phyloP scores from a whole-genome alignment of 1,140 invertebrate genomes.

The Bombus picipes region DNA sequence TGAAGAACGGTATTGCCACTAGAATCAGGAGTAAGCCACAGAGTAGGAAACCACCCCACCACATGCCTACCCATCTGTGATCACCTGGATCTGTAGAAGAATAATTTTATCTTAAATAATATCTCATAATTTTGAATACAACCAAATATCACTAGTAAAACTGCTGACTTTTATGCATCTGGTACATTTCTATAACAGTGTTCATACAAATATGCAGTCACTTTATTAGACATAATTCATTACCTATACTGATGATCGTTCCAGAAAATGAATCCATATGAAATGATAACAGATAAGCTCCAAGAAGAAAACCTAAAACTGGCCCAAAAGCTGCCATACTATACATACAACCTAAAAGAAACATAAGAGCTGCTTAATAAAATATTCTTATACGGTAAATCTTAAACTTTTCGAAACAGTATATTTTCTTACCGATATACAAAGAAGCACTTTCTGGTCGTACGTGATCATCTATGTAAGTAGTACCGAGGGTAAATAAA shows the following conservation, averaged over 20 bases:
- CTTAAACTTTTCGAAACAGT: constrained; percentile 46
- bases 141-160: not conserved
- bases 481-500: constrained; percentile 93
- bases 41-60: constrained; percentile 96
- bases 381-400: constrained; percentile 4
- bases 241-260: constrained; percentile 88
- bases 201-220: not conserved
- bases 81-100: constrained; percentile 87
- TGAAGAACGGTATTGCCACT: constrained; percentile 93
- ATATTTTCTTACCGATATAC: constrained; percentile 87
- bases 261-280: constrained; percentile 93
- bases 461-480: constrained; percentile 95
- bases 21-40: constrained; percentile 91
- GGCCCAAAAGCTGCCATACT: constrained; percentile 97
- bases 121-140: not conserved
- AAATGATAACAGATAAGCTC: constrained; percentile 94
- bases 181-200: too few species aligned
- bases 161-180: too few species aligned
- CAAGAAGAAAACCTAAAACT: constrained; percentile 94
- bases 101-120: not conserved
- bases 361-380: not conserved
- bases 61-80: constrained; percentile 95
- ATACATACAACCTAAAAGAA: constrained; percentile 91
- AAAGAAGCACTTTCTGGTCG: constrained; percentile 91
- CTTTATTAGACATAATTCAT: constrained; percentile 55